phyloP scores from a whole-genome alignment of 2,888 invertebrate species.

The Elmis aenea region DNA sequence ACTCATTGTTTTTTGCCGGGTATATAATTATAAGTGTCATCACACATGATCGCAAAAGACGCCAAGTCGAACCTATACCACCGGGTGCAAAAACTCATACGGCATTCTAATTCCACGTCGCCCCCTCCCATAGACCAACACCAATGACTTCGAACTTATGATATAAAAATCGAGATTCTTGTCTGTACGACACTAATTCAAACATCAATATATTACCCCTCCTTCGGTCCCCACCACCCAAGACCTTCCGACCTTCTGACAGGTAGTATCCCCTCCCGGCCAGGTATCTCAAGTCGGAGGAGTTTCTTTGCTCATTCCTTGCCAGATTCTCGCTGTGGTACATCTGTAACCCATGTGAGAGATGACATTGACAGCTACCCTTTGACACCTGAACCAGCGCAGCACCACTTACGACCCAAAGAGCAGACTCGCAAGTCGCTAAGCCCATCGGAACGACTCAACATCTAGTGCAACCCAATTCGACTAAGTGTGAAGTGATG shows the following conservation, averaged over 20 bases:
- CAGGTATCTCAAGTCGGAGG: slow-evolving; percentile 39
- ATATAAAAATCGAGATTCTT: slow-evolving; percentile 39
- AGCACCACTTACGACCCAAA: too few species aligned
- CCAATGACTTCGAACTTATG: slow-evolving; percentile 43
- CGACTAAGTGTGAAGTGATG: slow-evolving; percentile 34
- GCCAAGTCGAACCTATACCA: too few species aligned
- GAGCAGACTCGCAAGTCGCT: too few species aligned
- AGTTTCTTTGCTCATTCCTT: slow-evolving; percentile 42
- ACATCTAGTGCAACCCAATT: too few species aligned
- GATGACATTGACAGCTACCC: slow-evolving; percentile 18
- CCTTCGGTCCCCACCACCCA: slow-evolving; percentile 30
- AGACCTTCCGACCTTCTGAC: slow-evolving; percentile 35
- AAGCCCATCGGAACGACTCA: too few species aligned
- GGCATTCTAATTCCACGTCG: slow-evolving; percentile 26
- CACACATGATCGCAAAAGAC: slow-evolving; percentile 10
- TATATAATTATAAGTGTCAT: too few species aligned
- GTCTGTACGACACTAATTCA: slow-evolving; percentile 43
- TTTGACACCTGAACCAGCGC: not conserved
- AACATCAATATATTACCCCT: slow-evolving; percentile 45
- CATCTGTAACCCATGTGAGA: slow-evolving; percentile 18
- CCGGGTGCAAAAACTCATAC: slow-evolving; percentile 22
- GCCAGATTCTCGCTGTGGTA: slow-evolving; percentile 32
- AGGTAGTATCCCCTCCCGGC: slow-evolving; percentile 40
- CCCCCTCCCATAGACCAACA: slow-evolving; percentile 34
- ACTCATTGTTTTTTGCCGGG: too few species aligned